phyloP scores from a whole-genome alignment of 2,888 invertebrate species.

The Xanthia togata region DNA sequence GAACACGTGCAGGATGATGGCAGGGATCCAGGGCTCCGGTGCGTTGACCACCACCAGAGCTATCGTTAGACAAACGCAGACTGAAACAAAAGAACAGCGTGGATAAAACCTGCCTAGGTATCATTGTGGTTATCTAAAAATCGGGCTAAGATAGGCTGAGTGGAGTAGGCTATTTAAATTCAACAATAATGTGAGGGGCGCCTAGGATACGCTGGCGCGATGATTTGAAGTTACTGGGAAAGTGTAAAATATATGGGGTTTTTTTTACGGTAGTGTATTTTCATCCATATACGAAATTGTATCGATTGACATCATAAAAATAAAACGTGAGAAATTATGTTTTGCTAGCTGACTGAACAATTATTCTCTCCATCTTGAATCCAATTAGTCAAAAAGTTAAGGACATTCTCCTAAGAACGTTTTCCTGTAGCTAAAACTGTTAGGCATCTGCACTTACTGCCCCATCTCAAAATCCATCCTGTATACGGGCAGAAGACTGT shows the following conservation, averaged over 20 bases:
- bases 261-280: no score
- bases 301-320: background rate
- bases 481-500: background rate
- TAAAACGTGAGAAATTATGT: background rate
- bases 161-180: background rate
- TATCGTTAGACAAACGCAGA: slow-evolving; percentile 71
- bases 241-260: background rate
- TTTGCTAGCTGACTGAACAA: background rate
- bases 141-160: background rate
- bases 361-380: background rate
- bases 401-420: background rate
- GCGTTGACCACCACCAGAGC: slow-evolving; percentile 73
- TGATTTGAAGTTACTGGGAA: background rate
- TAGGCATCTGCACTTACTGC: background rate
- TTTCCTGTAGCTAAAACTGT: background rate
- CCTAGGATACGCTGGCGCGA: background rate
- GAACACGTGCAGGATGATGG: slow-evolving; percentile 72
- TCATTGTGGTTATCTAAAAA: background rate
- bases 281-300: background rate
- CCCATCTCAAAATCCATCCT: background rate
- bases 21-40: slow-evolving; percentile 68
- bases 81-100: slow-evolving; percentile 71
- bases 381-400: background rate
- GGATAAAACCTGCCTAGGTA: background rate
- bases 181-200: background rate